phyloP scores from a whole-genome alignment of 2,888 invertebrate species.

The Chaitophorus viminalis region DNA sequence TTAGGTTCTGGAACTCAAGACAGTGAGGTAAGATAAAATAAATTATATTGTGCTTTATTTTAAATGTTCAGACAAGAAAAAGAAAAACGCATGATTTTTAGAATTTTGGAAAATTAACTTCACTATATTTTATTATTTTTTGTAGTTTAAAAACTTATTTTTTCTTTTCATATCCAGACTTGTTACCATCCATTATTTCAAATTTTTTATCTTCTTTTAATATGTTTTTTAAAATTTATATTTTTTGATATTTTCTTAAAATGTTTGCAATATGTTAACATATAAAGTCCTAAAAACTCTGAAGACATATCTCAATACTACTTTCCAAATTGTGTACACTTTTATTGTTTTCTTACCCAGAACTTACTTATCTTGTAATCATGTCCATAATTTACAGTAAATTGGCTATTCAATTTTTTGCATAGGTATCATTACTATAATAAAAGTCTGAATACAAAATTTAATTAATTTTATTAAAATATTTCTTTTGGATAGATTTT shows the following conservation, averaged over 20 bases:
- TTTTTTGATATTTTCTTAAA: too few relatives aligned
- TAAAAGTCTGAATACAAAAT: too few relatives aligned
- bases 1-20: conserved; percentile 55
- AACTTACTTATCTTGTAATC: not conserved
- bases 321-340: too few relatives aligned
- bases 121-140: not conserved
- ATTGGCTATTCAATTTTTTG: not conserved
- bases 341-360: too few relatives aligned
- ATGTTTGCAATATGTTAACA: too few relatives aligned
- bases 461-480: not conserved
- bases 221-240: too few relatives aligned
- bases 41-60: not conserved
- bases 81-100: not conserved
- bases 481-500: not conserved
- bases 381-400: not conserved
- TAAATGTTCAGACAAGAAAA: not conserved
- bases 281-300: too few relatives aligned
- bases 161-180: not conserved
- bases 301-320: too few relatives aligned
- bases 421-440: not conserved
- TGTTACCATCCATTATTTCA: too few relatives aligned
- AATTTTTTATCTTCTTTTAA: not conserved
- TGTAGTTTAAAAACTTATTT: not conserved
- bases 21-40: conserved; percentile 43
- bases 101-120: not conserved